Conservation (phyloP, 1,140 invertebrate species). For the Doryteuthis pealeii region DNA sequence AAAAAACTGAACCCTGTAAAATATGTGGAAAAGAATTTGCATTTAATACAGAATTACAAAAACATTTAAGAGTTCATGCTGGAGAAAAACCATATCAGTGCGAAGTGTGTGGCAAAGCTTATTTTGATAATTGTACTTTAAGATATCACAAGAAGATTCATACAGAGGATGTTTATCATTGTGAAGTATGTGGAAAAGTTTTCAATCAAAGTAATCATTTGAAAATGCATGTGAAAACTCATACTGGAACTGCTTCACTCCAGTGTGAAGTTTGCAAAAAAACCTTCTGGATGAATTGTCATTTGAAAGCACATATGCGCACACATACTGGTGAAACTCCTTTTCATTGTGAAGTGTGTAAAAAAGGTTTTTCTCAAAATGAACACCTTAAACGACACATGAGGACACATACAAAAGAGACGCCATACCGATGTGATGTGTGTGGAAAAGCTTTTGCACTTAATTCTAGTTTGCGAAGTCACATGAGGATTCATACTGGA, state of each 20-base stretch:
- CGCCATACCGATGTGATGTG: slow-evolving; percentile 27
- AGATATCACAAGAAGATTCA: too few relatives aligned
- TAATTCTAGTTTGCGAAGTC: slow-evolving; percentile 24
- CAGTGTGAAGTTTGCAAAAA: too few relatives aligned
- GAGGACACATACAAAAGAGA: slow-evolving; percentile 69
- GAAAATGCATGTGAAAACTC: neutral
- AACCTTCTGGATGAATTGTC: too few relatives aligned
- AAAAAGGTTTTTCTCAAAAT: neutral
- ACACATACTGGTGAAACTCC: neutral
- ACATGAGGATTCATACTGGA: slow-evolving; percentile 41
- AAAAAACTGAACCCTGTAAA: neutral
- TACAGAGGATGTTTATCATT: slow-evolving; percentile 80
- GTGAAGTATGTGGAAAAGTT: neutral
- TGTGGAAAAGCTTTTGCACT: slow-evolving; percentile 33
- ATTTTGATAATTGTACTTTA: too few relatives aligned
- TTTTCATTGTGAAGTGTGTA: neutral
- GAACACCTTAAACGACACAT: neutral
- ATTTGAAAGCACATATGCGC: neutral
- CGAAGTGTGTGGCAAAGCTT: neutral
- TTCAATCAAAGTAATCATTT: neutral
- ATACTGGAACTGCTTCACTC: too few relatives aligned
- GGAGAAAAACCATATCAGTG: neutral
- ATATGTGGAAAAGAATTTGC: neutral
- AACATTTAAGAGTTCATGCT: neutral
- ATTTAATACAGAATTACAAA: neutral